A percentile compares a stretch with the other conserved stretches of the same genome.
phyloP scores from a whole-genome alignment of 2,113 vertebrate genomes.

The Xiphias gladius region DNA sequence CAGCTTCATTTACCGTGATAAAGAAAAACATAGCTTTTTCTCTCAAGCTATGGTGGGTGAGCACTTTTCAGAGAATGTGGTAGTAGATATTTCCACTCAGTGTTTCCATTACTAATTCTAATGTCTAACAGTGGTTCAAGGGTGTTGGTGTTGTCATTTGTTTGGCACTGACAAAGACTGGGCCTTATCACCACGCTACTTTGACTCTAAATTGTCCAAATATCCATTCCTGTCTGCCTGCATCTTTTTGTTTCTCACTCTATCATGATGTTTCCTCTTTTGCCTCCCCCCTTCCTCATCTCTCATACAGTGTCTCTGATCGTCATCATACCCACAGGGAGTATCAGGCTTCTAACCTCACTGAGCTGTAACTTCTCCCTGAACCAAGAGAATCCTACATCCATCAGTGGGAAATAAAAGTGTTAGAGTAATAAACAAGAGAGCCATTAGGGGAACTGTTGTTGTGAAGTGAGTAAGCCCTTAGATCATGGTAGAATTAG shows the following conservation, averaged over 20 bases:
- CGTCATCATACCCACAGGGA: slow-evolving; percentile 48
- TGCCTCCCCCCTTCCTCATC: not conserved
- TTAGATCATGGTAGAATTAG: not conserved
- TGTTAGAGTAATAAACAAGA: slow-evolving; percentile 43
- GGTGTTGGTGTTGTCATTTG: slow-evolving; percentile 65
- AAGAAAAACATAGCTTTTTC: slow-evolving; percentile 77
- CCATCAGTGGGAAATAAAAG: slow-evolving; percentile 45
- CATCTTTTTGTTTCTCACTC: slow-evolving; percentile 43
- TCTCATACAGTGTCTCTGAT: slow-evolving; percentile 4
- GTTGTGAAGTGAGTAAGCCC: slow-evolving; percentile 24
- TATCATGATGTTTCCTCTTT: slow-evolving; percentile 26
- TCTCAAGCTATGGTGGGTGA: slow-evolving; percentile 56
- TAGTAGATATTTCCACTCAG: slow-evolving; percentile 70
- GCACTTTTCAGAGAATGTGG: slow-evolving; percentile 57
- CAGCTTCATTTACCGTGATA: slow-evolving; percentile 76
- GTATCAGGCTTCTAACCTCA: slow-evolving; percentile 66
- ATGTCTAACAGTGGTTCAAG: slow-evolving; percentile 71
- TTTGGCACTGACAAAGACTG: slow-evolving; percentile 46
- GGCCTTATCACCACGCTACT: slow-evolving; percentile 43
- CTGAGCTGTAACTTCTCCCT: slow-evolving; percentile 51
- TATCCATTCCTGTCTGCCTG: slow-evolving; percentile 22
- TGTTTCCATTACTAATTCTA: slow-evolving; percentile 71
- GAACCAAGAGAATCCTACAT: slow-evolving; percentile 39
- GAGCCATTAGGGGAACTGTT: slow-evolving; percentile 17
- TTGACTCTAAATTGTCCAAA: slow-evolving; percentile 22